Base-by-base conservation (phyloP, 53 echinoderm and acorn worm species). In the Mesocentrotus franciscanus region DNA sequence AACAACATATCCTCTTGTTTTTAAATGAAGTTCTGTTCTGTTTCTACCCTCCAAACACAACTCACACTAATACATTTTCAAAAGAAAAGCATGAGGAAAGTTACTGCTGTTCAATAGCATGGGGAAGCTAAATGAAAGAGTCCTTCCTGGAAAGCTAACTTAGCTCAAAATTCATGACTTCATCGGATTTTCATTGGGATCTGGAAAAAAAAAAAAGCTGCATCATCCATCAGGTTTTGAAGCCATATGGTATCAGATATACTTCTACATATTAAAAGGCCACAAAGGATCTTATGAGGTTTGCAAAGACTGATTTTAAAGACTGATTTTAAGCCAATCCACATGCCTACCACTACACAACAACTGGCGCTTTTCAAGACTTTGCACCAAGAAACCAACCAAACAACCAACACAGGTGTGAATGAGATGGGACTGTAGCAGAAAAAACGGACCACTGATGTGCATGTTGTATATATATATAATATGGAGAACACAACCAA, bases 391-490 rank as follows among this genome's bases (percentile, higher is more conserved):
- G 35, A 56, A 9, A 85, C 20, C 20, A 26, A 17, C 79, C 79
- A 26, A 87, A 68, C 64, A 64, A 91, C 91, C 91, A 91, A 68
- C 91, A 91, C 64, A 30, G 35, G 20, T 35, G 60, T 61, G 91
- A 14, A 91, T 91, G 32, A 91, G 64, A 64, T 91, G 91, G 91
- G 91, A 91, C 91, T 87, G 58, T 16, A 66, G 18, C 18, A 91
- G 62, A 29, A 66, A 66, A 90, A 91, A 91, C 36, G 15, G 6
- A 62, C 66, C 64, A 64, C 10, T 26, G n/a, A 57, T 56, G 87
- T 87, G 87, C 87, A 58, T 29, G 87, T 81, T 29, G 72, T 72
- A 27, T 72, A 81, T 16, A n/a, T n/a, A n/a, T n/a, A n/a, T n/a
- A 33, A 81, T 81, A 39, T 39, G 81, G 12, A 81, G 55, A 57